Percentiles rank a stretch among this genome's conserved stretches.
phyloP scores from a whole-genome alignment of 1,140 invertebrate genomes.

The Cydia pomonella region DNA sequence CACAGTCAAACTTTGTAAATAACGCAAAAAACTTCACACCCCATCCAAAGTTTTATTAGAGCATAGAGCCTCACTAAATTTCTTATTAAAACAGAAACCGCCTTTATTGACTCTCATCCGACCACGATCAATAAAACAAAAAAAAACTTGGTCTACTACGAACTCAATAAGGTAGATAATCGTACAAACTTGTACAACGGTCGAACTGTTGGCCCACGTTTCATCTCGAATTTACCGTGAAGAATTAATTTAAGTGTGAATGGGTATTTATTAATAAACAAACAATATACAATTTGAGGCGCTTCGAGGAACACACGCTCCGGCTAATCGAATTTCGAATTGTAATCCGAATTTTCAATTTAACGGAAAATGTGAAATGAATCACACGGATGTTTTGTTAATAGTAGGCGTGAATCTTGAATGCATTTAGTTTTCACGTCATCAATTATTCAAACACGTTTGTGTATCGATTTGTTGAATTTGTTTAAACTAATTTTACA shows the following conservation, averaged over 20 bases:
- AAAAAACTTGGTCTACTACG: not conserved
- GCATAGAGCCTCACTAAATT: constrained; percentile 49
- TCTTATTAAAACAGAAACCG: constrained; percentile 60
- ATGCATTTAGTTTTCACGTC: not conserved
- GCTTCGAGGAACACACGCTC: constrained; percentile 37
- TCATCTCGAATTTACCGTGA: constrained; percentile 68
- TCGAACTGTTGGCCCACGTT: constrained; percentile 56
- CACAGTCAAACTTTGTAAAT: constrained; percentile 43
- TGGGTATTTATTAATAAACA: constrained; percentile 41
- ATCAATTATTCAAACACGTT: constrained; percentile 3
- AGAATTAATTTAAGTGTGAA: constrained; percentile 68
- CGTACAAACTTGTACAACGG: not conserved
- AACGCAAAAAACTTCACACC: constrained; percentile 52
- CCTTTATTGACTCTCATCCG: constrained; percentile 41
- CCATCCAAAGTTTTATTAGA: constrained; percentile 48
- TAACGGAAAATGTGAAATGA: constrained; percentile 34
- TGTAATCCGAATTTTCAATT: constrained; percentile 32
- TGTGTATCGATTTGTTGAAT: not conserved
- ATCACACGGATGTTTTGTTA: not conserved
- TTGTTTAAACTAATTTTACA: not conserved
- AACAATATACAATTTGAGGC: constrained; percentile 28
- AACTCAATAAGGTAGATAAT: constrained; percentile 38
- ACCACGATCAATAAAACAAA: constrained; percentile 23
- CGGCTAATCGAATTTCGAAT: constrained; percentile 21
- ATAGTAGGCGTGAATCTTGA: not conserved